Conservation (phyloP, 1,140 invertebrate genomes). For the Drosophila eugracilis region DNA sequence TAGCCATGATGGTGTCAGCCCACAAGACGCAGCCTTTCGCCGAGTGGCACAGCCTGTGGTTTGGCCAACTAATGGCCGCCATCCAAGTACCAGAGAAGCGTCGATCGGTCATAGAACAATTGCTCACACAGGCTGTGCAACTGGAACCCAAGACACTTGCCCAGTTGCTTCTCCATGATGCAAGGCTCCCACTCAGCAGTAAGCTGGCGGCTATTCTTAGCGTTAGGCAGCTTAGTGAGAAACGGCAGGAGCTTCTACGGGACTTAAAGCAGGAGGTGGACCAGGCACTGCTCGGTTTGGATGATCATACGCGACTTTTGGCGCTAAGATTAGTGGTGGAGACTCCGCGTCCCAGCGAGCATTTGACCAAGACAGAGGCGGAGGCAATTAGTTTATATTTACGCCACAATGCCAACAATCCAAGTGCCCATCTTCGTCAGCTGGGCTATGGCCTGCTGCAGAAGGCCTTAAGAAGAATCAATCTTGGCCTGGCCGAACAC, state of each 20-base stretch:
- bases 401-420: slow-evolving; percentile 89
- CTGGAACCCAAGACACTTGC: slow-evolving; percentile 40
- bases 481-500: slow-evolving; percentile 55
- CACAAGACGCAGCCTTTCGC: slow-evolving; percentile 15
- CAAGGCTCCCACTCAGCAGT: slow-evolving; percentile 45
- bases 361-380: slow-evolving; percentile 88
- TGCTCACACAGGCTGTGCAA: slow-evolving; percentile 64
- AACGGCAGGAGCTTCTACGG: slow-evolving; percentile 38
- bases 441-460: slow-evolving; percentile 87
- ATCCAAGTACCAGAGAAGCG: slow-evolving; percentile 25
- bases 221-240: slow-evolving; percentile 43
- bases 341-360: slow-evolving; percentile 90
- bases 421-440: slow-evolving; percentile 88
- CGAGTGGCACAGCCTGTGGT: slow-evolving; percentile 60
- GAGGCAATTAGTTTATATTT: slow-evolving; percentile 89
- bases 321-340: slow-evolving; percentile 90
- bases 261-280: slow-evolving; percentile 27
- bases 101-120: slow-evolving; percentile 42
- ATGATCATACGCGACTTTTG: slow-evolving; percentile 85
- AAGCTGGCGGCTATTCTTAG: slow-evolving; percentile 63
- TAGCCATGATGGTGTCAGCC: slow-evolving; percentile 54
- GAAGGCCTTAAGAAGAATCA: slow-evolving; percentile 86
- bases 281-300: slow-evolving; percentile 43
- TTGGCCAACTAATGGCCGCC: slow-evolving; percentile 31
- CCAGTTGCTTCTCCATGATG: slow-evolving; percentile 19